A percentile compares a stretch with the other conserved stretches of the same genome.
Evolutionary conservation across 2,888 invertebrate genomes (phyloP).

Genomic region (Cephus sareptanus): DNA sequence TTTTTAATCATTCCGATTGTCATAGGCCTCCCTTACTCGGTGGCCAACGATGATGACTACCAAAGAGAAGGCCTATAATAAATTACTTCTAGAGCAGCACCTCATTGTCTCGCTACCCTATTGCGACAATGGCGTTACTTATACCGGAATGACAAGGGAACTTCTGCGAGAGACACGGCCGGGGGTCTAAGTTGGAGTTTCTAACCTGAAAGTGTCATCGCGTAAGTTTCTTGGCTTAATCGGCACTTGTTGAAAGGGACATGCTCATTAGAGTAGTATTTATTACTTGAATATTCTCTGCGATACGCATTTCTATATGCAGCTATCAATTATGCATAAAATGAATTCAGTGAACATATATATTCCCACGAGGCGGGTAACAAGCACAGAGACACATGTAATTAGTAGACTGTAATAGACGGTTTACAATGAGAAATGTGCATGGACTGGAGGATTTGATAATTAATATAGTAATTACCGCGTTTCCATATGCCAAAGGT

Average conservation of each 20-base stretch:
- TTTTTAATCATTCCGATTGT: not conserved
- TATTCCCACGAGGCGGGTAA: no score
- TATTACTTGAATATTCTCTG: not conserved
- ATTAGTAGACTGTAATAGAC: no score
- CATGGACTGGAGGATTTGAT: no score
- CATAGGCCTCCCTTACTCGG: not conserved
- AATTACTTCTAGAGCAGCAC: not conserved
- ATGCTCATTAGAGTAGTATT: not conserved
- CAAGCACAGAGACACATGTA: no score
- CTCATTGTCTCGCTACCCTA: not conserved
- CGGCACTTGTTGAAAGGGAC: not conserved
- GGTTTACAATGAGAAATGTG: no score
- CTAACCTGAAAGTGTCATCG: not conserved
- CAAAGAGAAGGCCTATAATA: not conserved
- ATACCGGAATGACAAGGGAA: not conserved
- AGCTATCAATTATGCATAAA: not conserved
- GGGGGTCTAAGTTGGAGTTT: not conserved
- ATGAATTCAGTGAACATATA: not conserved
- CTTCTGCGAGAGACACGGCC: not conserved
- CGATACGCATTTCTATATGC: not conserved
- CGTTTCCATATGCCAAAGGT: no score
- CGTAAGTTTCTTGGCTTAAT: not conserved
- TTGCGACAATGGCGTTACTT: not conserved
- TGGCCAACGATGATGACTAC: not conserved
- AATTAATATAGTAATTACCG: no score